Percentiles rank a stretch among this genome's conserved stretches.
Conservation (phyloP, 2,797 vertebrate genomes). For the Sebastes variabilis region DNA sequence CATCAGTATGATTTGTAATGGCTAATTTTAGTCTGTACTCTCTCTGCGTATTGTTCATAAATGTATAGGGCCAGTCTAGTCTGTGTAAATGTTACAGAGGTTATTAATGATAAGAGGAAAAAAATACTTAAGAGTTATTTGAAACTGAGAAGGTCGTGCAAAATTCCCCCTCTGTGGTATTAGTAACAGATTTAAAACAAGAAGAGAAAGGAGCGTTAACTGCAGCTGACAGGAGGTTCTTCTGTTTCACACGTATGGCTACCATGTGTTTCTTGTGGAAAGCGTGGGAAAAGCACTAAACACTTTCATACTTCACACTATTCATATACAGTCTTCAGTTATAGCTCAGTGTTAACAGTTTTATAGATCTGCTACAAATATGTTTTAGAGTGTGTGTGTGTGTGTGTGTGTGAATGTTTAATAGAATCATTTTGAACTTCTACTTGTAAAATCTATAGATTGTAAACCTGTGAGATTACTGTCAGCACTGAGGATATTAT, state of each 20-base stretch:
- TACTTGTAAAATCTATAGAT: background rate
- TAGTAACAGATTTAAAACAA: constrained; percentile 4
- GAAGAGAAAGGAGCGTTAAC: background rate
- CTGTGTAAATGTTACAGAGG: constrained; percentile 15
- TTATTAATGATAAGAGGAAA: background rate
- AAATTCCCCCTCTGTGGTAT: background rate
- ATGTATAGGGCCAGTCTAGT: background rate
- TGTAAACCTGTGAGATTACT: background rate
- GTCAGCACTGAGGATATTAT: background rate
- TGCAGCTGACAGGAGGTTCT: background rate
- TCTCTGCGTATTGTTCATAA: background rate
- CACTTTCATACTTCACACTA: background rate
- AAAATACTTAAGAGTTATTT: background rate
- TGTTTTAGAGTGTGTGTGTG: background rate
- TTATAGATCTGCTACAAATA: background rate
- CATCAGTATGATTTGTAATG: background rate
- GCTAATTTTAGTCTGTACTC: background rate
- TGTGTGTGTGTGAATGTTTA: background rate
- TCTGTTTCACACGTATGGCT: background rate
- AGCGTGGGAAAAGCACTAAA: background rate
- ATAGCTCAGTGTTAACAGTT: background rate
- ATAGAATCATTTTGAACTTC: background rate
- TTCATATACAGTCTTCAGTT: background rate
- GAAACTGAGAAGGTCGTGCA: background rate
- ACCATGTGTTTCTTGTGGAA: background rate